Percentiles rank a stretch among this genome's conserved stretches.
Evolutionary conservation across 2,888 invertebrate genomes (phyloP).

Genomic region (Drosophila subsilvestris): DNA sequence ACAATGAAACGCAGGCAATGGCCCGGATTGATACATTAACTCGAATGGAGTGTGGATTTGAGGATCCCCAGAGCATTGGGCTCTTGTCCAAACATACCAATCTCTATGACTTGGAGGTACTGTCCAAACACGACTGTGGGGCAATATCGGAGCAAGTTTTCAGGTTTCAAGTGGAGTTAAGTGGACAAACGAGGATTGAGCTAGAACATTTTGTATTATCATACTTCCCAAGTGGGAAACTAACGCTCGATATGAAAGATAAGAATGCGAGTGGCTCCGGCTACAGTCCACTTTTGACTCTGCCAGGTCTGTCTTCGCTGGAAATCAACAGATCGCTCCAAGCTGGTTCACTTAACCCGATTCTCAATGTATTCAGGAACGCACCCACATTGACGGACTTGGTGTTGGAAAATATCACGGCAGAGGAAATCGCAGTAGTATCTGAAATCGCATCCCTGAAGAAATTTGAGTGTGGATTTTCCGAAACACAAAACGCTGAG

Average conservation of each 20-base stretch:
- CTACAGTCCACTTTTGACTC: not conserved
- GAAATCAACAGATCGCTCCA: not conserved
- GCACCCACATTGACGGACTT: not conserved
- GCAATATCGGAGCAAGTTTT: not conserved
- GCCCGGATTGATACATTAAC: not conserved
- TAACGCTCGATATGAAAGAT: not conserved
- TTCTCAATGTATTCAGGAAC: not conserved
- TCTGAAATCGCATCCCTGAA: not conserved
- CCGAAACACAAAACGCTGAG: constrained; percentile 5
- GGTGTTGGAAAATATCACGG: not conserved
- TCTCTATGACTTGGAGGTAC: not conserved
- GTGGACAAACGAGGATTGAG: not conserved
- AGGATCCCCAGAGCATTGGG: not conserved
- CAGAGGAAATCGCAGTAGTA: not conserved
- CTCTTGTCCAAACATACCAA: not conserved
- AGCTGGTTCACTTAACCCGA: no score
- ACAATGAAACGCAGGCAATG: not conserved
- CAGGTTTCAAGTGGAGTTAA: not conserved
- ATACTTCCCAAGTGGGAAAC: not conserved
- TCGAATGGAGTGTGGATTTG: not conserved
- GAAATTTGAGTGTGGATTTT: not conserved
- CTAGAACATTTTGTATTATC: not conserved
- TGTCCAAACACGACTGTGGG: not conserved
- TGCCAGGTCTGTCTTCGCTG: not conserved
- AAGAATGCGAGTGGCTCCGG: not conserved